Conservation (phyloP, 2,113 vertebrate species). For the Typhlomys cinereus region DNA sequence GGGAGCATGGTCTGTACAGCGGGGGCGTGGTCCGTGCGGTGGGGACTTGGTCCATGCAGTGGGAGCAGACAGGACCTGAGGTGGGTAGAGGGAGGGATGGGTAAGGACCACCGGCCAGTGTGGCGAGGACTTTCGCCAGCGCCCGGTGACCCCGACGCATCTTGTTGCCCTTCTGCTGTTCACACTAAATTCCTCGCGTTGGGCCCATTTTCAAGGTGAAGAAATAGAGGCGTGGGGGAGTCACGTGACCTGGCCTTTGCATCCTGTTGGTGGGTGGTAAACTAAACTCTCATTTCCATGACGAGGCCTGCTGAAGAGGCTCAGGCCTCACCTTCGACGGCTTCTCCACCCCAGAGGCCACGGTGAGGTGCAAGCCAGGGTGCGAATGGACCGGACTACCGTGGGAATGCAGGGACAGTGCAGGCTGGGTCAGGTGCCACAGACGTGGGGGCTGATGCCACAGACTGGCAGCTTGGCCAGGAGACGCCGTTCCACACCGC, state of each 20-base stretch:
- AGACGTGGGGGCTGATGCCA: background rate
- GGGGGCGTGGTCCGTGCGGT: too few species aligned
- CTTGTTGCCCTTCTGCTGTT: background rate
- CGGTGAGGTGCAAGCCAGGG: background rate
- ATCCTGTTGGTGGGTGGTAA: too few species aligned
- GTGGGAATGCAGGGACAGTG: background rate
- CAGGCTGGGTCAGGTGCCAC: rapidly evolving
- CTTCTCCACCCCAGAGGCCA: background rate
- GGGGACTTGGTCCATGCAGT: too few species aligned
- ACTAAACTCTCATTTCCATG: too few species aligned
- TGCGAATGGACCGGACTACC: background rate
- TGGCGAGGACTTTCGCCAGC: rapidly evolving
- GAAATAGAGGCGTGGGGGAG: background rate
- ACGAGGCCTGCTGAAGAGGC: too few species aligned
- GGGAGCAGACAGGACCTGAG: background rate
- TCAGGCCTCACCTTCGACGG: background rate
- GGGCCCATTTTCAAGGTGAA: background rate
- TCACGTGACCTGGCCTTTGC: background rate
- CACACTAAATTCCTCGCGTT: too few species aligned
- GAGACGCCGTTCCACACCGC: background rate
- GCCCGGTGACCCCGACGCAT: background rate
- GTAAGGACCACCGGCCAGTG: background rate
- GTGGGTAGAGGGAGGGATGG: background rate
- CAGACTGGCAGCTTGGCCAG: background rate
- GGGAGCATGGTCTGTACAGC: too few species aligned